Base-by-base conservation (phyloP, 2,113 vertebrate genomes). In the Chascanopsetta lugubris region DNA sequence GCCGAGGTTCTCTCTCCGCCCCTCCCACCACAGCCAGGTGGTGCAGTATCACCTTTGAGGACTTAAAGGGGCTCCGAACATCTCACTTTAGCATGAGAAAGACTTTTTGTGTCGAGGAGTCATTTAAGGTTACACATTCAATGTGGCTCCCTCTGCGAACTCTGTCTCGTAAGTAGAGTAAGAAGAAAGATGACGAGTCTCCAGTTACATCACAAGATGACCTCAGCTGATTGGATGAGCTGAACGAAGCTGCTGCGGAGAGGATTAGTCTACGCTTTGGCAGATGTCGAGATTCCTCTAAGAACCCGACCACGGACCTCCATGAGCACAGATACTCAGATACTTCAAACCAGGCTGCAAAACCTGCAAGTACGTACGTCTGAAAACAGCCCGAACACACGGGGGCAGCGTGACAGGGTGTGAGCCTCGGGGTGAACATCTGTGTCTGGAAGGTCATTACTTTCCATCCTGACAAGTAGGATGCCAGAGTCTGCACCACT, bases 221-320 rank as follows among this genome's bases (percentile, higher is more conserved):
- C 59, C 60, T 64, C 42, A 18, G 57, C 53, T 60, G 71, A 64
- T 67, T 75, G 46, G 29, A 38, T 6, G 4, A 13, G 47, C 62
- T 45, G 51, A 48, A 47, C 24, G 22, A 63, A 57, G 8, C 15
- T 36, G 43, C 27, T 4, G 18, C 26, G 22, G 34, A 42, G 18
- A 27, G 66, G 66, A 78, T 78, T 75, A 74, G 36, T 70, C 38
- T 56, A 45, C 29, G 54, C 55, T 64, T 21, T 59, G 34, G 51
- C 60, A 49, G 6, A 63, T 53, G 51, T 29, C 65, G 40, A 15
- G 38, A 68, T 59, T 69, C 43, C 53, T 57, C 49, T 15, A 43
- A 77, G 62, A 61, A 72, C 46, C n/a, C n/a, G n/a, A n/a, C n/a
- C n/a, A 20, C 61, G 71, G 32, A 68, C 13, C 47, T 38, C 21